Percentiles rank a stretch among this genome's conserved stretches.
These are phyloP conservation scores for Echeneis naucrates DNA, from an alignment of 2,797 vertebrate species.

Conservation along the genomic window DNA sequence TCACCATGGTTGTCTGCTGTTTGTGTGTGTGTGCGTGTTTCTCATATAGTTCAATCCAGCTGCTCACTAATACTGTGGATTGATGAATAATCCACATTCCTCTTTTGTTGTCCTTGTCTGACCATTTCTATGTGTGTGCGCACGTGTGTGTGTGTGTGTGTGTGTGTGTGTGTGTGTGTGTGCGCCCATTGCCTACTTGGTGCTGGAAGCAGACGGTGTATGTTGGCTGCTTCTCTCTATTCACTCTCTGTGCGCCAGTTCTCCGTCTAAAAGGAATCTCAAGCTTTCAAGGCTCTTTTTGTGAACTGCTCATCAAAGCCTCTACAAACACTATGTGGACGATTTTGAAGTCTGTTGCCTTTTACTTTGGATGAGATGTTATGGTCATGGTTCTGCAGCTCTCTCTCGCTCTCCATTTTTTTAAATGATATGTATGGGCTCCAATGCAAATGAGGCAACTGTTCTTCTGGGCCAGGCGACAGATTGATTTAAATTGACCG, in stretches of 20 bases:
- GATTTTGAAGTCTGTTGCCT: constrained; percentile 71
- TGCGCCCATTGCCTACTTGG: constrained; percentile 33
- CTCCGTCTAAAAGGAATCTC: constrained; percentile 71
- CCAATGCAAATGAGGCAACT: constrained; percentile 46
- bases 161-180: constrained; percentile 23
- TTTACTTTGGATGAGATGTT: constrained; percentile 51
- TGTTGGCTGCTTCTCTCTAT: constrained; percentile 64
- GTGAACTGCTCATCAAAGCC: constrained; percentile 75
- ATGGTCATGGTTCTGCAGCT: constrained; percentile 42
- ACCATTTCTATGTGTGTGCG: constrained; percentile 15
- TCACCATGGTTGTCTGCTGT: constrained; percentile 7
- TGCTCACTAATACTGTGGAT: constrained; percentile 56
- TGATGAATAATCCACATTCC: constrained; percentile 60
- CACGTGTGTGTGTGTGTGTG: constrained; percentile 19
- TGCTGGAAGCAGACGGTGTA: constrained; percentile 68
- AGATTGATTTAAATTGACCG: constrained; percentile 50
- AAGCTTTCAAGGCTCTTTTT: constrained; percentile 71
- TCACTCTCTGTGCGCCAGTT: constrained; percentile 57
- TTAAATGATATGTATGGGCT: constrained; percentile 34
- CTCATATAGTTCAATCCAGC: constrained; percentile 53
- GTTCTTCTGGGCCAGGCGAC: constrained; percentile 29
- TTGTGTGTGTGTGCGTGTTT: constrained; percentile 36
- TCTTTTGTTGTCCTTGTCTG: constrained; percentile 48
- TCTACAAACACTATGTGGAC: constrained; percentile 51
- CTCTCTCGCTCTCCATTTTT: constrained; percentile 30